Evolutionary conservation across 2,113 vertebrate genomes (phyloP), one percentile per base, ranked within the genome.

Genomic region (Dissostichus mawsoni): DNA sequence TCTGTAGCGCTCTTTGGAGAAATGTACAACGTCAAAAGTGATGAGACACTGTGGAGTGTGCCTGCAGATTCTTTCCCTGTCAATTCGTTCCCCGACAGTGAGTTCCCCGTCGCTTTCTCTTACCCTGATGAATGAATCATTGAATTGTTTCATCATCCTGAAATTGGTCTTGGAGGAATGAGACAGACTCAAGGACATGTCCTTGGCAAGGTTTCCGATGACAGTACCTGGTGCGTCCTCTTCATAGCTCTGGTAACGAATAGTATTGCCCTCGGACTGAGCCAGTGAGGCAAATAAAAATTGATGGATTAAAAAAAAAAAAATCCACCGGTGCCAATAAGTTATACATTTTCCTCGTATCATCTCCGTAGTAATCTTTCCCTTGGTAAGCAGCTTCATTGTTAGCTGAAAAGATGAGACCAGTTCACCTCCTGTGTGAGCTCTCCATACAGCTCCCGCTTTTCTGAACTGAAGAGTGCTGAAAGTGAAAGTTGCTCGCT

Each of bases 111-210:
- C 97, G 84, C 95, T 96, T 86, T 98, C 98, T 69, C 98, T 92
- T 55, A 99, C 96, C 69, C 95, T 92, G 70, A 98, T 94, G 90
- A 98, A 95, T 14, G 98, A 98, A 82, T 95, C 96, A 87, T 99
- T 98, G 93, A 97, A 96, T 90, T 97, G 97, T 91, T 96, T 96
- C 97, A 99, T 97, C 94, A 98, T 95, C 84, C 97, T 96, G 93
- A 99, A 99, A 92, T 94, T 96, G 91, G 90, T 96, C 86, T 94
- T 95, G 87, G 96, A 96, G 41, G 95, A 95, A 33, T 92, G 90
- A 58, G 95, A 94, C 70, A 93, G 93, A 87, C 94, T 96, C 92
- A 97, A 94, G 84, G 96, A 96, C 94, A 98, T 93, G 89, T 98
- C 98, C 83, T 97, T 96, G 71, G 97, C 97, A 11, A 99, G 93